Conservation (phyloP, 2,888 invertebrate species). For the Itoplectis maculator region DNA sequence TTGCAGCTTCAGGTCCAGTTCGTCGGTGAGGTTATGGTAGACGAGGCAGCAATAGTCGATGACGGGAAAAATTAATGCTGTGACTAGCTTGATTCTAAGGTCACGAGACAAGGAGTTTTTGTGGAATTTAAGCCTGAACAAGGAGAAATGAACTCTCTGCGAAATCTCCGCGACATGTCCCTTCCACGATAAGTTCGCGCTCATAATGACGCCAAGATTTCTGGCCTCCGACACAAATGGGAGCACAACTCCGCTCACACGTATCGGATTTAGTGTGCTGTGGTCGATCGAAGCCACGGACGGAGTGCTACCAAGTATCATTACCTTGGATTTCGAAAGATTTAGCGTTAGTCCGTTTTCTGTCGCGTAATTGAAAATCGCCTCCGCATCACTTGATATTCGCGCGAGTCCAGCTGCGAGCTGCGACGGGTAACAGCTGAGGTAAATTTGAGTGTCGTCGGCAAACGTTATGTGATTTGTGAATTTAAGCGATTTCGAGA, state of each 20-base stretch:
- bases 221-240: not conserved
- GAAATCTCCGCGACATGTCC: not conserved
- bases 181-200: not conserved
- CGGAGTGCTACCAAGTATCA: constrained; percentile 10
- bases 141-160: not conserved
- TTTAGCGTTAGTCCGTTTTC: constrained; percentile 27
- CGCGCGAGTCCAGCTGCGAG: not conserved
- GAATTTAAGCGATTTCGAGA: not conserved
- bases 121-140: constrained; percentile 29
- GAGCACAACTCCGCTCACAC: not conserved
- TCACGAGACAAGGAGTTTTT: constrained; percentile 6
- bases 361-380: not conserved
- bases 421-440: not conserved
- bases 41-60: constrained; percentile 41
- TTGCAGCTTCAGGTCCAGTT: constrained; percentile 18
- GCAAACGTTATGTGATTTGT: constrained; percentile 9
- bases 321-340: not conserved
- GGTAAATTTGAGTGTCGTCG: constrained; percentile 33
- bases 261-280: not conserved
- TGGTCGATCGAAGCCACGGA: not conserved
- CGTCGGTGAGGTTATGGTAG: constrained; percentile 14
- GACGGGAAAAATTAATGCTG: constrained; percentile 17
- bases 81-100: not conserved
- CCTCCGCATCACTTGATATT: not conserved
- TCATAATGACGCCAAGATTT: not conserved